A percentile compares a stretch with the other conserved stretches of the same genome.
Evolutionary conservation across 2,888 invertebrate genomes (phyloP).

Genomic region (Drosophila pseudotakahashii): DNA sequence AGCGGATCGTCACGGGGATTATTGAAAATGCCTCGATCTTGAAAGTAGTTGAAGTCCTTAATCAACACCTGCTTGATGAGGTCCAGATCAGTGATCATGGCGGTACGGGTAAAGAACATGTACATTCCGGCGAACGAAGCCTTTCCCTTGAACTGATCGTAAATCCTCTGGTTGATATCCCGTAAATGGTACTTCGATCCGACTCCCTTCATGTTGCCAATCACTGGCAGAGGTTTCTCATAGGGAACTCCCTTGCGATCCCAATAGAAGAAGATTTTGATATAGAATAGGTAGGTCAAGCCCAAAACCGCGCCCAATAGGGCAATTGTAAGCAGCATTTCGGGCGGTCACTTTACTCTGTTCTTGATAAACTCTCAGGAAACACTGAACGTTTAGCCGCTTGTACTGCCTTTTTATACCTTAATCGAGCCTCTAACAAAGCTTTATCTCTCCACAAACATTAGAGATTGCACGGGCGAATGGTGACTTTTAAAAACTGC

Average conservation of each 20-base stretch:
- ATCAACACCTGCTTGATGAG: constrained; percentile 80
- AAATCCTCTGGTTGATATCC: constrained; percentile 64
- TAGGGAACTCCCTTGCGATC: constrained; percentile 57
- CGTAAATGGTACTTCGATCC: constrained; percentile 56
- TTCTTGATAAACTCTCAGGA: neutral
- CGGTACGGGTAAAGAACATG: constrained; percentile 56
- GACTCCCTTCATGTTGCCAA: constrained; percentile 74
- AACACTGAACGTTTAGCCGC: constrained; percentile 7
- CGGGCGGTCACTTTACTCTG: neutral
- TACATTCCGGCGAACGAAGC: constrained; percentile 69
- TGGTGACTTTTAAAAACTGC: neutral
- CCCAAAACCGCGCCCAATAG: constrained; percentile 45
- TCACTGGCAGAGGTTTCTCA: constrained; percentile 55
- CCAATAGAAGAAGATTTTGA: constrained; percentile 66
- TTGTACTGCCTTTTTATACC: neutral
- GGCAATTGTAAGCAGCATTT: constrained; percentile 50
- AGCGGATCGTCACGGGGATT: constrained; percentile 82
- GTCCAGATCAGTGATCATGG: constrained; percentile 76
- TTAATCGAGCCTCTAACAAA: neutral
- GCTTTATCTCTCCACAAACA: neutral
- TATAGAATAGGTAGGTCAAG: constrained; percentile 37
- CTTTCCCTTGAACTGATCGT: constrained; percentile 64
- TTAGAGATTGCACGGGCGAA: neutral
- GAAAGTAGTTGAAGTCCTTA: constrained; percentile 82
- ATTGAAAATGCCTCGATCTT: constrained; percentile 75